phyloP scores from a whole-genome alignment of 2,113 vertebrate genomes.

The Okapia johnstoni region DNA sequence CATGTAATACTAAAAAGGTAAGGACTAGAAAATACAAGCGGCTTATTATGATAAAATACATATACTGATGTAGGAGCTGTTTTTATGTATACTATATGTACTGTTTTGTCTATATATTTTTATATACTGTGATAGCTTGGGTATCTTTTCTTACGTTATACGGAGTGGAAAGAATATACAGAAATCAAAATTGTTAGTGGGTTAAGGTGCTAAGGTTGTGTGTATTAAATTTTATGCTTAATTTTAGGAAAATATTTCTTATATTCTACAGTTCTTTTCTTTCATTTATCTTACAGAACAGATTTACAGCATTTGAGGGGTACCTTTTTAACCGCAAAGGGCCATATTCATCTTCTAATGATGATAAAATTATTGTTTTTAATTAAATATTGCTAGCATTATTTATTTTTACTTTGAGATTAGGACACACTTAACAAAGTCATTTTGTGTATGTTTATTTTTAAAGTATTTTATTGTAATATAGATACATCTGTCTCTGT shows the following conservation, averaged over 20 bases:
- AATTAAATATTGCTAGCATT: constrained; percentile 2
- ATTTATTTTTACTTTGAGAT: constrained; percentile 44
- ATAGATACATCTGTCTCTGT: not conserved
- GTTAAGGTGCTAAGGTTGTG: not conserved
- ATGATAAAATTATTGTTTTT: not conserved
- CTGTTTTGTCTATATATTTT: not conserved
- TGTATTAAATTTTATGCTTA: not conserved
- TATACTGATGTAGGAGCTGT: not conserved
- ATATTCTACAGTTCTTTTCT: not conserved
- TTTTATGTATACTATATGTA: not conserved
- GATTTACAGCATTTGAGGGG: not conserved
- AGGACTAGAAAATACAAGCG: not conserved
- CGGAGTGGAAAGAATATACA: not conserved
- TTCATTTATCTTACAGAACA: not conserved
- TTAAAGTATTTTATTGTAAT: not conserved
- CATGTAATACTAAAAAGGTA: not conserved
- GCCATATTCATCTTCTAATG: not conserved
- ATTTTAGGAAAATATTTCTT: constrained; percentile 23
- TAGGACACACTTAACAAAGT: not conserved
- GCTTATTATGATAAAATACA: not conserved
- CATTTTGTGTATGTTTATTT: not conserved
- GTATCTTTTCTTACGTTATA: not conserved
- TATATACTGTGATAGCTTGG: not conserved
- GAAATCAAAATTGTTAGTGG: constrained; percentile 5
- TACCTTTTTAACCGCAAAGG: not conserved